Conservation (phyloP, 2,888 invertebrate genomes). For the Cheilosia vernalis region DNA sequence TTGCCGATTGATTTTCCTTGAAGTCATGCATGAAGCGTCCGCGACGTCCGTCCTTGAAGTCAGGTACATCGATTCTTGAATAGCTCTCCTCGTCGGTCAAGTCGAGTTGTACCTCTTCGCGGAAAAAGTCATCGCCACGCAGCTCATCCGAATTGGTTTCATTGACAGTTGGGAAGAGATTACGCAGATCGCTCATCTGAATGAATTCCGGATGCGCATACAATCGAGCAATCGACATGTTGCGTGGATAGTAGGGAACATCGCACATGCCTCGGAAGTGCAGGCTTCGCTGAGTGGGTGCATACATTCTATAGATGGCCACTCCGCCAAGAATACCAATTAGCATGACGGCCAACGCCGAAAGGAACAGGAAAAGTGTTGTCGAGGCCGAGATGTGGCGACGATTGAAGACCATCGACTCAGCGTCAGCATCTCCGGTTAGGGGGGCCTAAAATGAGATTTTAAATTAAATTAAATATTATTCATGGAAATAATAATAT, state of each 20-base stretch:
- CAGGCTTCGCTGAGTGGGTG: conserved; percentile 85
- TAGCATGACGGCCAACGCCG: conserved; percentile 88
- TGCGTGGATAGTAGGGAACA: conserved; percentile 81
- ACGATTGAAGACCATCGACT: conserved; percentile 82
- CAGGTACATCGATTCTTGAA: conserved; percentile 94
- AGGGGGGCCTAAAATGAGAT: conserved; percentile 79
- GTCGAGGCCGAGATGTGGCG: conserved; percentile 85
- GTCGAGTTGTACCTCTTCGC: conserved; percentile 92
- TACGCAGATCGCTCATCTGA: conserved; percentile 79
- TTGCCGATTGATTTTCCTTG: conserved; percentile 89
- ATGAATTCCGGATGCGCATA: conserved; percentile 80
- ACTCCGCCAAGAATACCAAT: conserved; percentile 89
- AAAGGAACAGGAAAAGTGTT: conserved; percentile 88
- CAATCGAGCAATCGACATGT: conserved; percentile 79
- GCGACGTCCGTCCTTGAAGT: conserved; percentile 91
- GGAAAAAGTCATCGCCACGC: conserved; percentile 85
- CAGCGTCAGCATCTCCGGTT: conserved; percentile 84
- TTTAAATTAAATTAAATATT: no score
- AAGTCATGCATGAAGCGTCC: conserved; percentile 97
- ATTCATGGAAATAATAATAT: not conserved
- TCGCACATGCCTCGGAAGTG: conserved; percentile 82
- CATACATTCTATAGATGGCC: conserved; percentile 90
- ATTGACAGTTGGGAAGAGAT: conserved; percentile 77
- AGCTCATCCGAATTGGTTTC: conserved; percentile 62
- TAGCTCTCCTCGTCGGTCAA: conserved; percentile 87